These are phyloP conservation scores for Thaumetopoea pityocampa DNA, from an alignment of 1,140 invertebrate species.

Conservation along the genomic window DNA sequence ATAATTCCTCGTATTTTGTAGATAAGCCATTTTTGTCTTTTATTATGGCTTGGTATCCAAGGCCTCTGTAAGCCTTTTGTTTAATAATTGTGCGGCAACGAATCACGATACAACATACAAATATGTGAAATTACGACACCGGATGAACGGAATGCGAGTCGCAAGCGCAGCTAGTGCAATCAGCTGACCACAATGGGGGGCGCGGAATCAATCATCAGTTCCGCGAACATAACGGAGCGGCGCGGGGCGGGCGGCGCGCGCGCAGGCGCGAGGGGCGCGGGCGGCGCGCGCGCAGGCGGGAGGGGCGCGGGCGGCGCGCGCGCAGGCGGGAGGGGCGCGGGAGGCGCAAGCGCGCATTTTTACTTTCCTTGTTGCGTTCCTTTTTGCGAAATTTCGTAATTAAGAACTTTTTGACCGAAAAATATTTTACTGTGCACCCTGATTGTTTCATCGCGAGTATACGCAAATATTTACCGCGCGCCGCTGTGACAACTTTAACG, in stretches of 20 bases:
- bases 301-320: too few relatives aligned
- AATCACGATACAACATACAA: too few relatives aligned
- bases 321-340: neutral
- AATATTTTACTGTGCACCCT: slow-evolving; percentile 15
- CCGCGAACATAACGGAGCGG: slow-evolving; percentile 47
- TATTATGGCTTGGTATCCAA: too few relatives aligned
- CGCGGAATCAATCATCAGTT: slow-evolving; percentile 53
- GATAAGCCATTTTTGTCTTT: too few relatives aligned
- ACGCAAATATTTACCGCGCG: slow-evolving; percentile 5
- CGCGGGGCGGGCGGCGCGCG: neutral
- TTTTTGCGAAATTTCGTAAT: slow-evolving; percentile 48
- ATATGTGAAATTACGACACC: too few relatives aligned
- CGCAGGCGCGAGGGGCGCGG: too few relatives aligned
- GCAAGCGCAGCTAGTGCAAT: slow-evolving; percentile 7
- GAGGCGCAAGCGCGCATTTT: slow-evolving; percentile 22
- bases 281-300: too few relatives aligned
- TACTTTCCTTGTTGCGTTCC: slow-evolving; percentile 36
- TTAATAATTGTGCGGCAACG: too few relatives aligned
- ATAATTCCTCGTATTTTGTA: too few relatives aligned
- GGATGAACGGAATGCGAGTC: too few relatives aligned
- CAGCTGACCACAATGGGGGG: slow-evolving; percentile 43
- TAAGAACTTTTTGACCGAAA: slow-evolving; percentile 36
- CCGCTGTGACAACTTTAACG: slow-evolving; percentile 9
- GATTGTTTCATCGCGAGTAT: slow-evolving; percentile 6
- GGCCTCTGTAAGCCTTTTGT: too few relatives aligned